phyloP scores from a whole-genome alignment of 2,113 vertebrate genomes.

The Mungos mungo region DNA sequence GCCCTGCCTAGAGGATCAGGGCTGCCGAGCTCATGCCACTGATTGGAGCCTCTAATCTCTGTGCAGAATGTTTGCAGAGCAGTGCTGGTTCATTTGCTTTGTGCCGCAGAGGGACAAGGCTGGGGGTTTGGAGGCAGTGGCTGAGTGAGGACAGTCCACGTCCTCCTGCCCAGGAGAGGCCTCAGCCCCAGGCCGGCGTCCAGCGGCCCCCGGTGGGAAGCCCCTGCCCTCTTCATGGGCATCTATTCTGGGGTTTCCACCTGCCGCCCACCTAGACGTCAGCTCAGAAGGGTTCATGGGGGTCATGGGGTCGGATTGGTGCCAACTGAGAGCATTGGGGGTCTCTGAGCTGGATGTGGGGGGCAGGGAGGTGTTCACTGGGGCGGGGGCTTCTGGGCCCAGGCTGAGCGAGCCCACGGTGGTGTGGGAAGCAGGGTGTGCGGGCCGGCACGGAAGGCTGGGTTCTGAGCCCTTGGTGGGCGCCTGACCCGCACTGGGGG shows the following conservation, averaged over 20 bases:
- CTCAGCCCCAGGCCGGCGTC: neutral
- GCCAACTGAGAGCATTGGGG: neutral
- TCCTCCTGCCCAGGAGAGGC: neutral
- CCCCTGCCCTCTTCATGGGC: neutral
- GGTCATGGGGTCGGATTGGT: neutral
- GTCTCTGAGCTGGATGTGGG: neutral
- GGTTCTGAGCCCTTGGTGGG: neutral
- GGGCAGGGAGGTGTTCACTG: too few species aligned
- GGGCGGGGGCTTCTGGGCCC: neutral
- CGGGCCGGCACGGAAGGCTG: too few species aligned
- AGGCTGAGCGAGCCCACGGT: too few species aligned
- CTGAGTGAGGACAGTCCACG: neutral
- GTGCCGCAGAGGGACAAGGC: neutral
- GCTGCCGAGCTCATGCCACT: accelerated
- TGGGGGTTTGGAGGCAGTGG: neutral
- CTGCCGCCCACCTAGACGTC: neutral
- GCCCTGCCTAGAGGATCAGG: neutral
- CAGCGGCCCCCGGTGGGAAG: neutral
- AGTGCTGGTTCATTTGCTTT: neutral
- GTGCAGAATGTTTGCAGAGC: neutral
- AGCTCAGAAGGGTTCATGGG: neutral
- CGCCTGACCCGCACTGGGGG: neutral
- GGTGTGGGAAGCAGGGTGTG: neutral
- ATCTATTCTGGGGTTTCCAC: neutral
- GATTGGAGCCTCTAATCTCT: neutral